Percentiles rank a stretch among this genome's conserved stretches.
These are phyloP conservation scores for Blastobasis adustella DNA, from an alignment of 2,888 invertebrate species.

Conservation along the genomic window DNA sequence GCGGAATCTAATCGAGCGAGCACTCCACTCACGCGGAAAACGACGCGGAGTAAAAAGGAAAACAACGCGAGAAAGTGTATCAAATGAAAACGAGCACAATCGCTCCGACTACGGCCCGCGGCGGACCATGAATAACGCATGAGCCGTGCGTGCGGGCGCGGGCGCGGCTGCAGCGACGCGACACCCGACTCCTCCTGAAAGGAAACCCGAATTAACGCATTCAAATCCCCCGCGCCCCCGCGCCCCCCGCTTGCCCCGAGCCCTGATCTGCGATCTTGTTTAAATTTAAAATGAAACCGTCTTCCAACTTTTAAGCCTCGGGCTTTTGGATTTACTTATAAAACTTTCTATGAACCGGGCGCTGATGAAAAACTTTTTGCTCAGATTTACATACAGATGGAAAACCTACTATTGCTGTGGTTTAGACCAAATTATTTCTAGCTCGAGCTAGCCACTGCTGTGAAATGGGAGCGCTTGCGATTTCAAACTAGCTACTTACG, in stretches of 20 bases:
- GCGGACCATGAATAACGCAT: constrained; percentile 6
- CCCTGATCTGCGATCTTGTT: background rate
- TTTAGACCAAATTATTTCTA: too few species aligned
- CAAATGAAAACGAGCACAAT: constrained; percentile 4
- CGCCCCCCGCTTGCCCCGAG: background rate
- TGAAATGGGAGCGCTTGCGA: too few species aligned
- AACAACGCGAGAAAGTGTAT: constrained; percentile 7
- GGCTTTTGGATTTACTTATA: background rate
- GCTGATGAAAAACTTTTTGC: background rate
- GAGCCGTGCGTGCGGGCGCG: background rate
- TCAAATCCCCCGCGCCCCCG: background rate
- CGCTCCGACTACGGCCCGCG: background rate
- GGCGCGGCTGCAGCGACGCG: background rate
- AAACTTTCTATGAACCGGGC: background rate
- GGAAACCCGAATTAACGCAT: background rate
- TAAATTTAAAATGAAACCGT: background rate
- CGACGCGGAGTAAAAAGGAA: constrained; percentile 3
- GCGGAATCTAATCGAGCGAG: constrained; percentile 6
- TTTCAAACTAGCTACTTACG: too few species aligned
- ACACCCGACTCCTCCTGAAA: background rate
- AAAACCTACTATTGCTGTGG: too few species aligned
- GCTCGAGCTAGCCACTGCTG: too few species aligned
- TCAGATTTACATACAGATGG: too few species aligned
- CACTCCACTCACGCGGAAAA: constrained; percentile 2
- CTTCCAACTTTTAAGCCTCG: background rate